These are phyloP conservation scores for Acridotheres tristis DNA, from an alignment of 2,797 vertebrate genomes.

Conservation along the genomic window DNA sequence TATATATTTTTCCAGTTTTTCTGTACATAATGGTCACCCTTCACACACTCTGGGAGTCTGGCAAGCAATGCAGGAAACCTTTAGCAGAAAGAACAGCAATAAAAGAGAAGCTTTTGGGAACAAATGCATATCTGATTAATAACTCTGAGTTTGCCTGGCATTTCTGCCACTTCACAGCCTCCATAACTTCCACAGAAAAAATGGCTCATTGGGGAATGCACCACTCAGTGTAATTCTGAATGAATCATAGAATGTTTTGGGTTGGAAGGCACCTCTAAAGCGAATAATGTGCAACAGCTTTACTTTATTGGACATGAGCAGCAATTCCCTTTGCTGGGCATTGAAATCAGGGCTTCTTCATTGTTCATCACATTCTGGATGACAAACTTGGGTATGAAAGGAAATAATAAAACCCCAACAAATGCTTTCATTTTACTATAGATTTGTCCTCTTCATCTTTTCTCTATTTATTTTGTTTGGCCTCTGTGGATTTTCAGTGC, in stretches of 20 bases:
- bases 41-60: constrained; percentile 70
- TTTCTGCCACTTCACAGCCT: not conserved
- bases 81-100: constrained; percentile 2
- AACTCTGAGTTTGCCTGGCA: not conserved
- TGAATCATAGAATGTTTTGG: not conserved
- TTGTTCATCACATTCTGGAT: constrained; percentile 10
- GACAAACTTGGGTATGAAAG: constrained; percentile 5
- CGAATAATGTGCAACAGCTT: not conserved
- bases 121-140: not conserved
- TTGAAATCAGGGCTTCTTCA: not conserved
- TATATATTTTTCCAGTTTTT: constrained; percentile 76
- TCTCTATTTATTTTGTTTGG: constrained; percentile 45
- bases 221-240: not conserved
- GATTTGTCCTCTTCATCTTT: constrained; percentile 17
- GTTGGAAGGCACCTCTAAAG: not conserved
- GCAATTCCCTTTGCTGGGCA: not conserved
- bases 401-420: constrained; percentile 39
- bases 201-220: not conserved
- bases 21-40: constrained; percentile 63
- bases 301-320: constrained; percentile 26
- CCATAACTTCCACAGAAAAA: not conserved
- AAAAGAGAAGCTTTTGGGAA: constrained; percentile 9
- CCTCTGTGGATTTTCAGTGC: not conserved
- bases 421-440: constrained; percentile 31
- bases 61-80: constrained; percentile 78